These are phyloP conservation scores for Desmophyllum pertusum DNA, from an alignment of 92 coral and sea anemone species.

Conservation along the genomic window DNA sequence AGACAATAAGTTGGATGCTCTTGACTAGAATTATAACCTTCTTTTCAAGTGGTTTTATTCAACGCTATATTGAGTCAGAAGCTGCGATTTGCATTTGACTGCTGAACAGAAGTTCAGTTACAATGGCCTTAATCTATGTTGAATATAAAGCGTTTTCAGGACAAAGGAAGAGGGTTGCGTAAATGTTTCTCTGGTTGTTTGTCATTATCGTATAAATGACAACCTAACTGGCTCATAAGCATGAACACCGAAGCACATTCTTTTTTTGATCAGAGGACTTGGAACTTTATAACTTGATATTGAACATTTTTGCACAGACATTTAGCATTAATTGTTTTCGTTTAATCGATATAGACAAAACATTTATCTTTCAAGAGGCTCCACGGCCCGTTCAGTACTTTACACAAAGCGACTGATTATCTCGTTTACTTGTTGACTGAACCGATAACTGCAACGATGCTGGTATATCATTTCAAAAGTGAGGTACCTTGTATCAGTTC, in stretches of 20 bases:
- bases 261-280: neutral
- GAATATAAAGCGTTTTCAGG: slow-evolving; percentile 14
- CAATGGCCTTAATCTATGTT: slow-evolving; percentile 20
- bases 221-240: too few relatives aligned
- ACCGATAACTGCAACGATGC: neutral
- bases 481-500: neutral
- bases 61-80: slow-evolving; percentile 21
- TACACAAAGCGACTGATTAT: slow-evolving; percentile 4
- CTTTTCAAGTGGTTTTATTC: slow-evolving; percentile 17
- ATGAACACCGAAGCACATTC: neutral
- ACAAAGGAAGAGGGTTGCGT: slow-evolving; percentile 7
- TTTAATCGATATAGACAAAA: slow-evolving; percentile 10
- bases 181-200: neutral
- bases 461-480: neutral
- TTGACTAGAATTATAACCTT: slow-evolving; percentile 11
- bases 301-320: neutral
- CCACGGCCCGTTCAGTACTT: neutral
- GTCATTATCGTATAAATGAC: neutral
- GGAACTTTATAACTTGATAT: neutral
- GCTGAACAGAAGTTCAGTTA: neutral
- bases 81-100: slow-evolving; percentile 43
- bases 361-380: neutral
- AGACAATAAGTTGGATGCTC: slow-evolving; percentile 8
- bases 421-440: neutral
- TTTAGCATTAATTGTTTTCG: slow-evolving; percentile 25